A percentile compares a stretch with the other conserved stretches of the same genome.
These are phyloP conservation scores for Poeciliopsis presidionis DNA, from an alignment of 2,797 vertebrate genomes.

Conservation along the genomic window DNA sequence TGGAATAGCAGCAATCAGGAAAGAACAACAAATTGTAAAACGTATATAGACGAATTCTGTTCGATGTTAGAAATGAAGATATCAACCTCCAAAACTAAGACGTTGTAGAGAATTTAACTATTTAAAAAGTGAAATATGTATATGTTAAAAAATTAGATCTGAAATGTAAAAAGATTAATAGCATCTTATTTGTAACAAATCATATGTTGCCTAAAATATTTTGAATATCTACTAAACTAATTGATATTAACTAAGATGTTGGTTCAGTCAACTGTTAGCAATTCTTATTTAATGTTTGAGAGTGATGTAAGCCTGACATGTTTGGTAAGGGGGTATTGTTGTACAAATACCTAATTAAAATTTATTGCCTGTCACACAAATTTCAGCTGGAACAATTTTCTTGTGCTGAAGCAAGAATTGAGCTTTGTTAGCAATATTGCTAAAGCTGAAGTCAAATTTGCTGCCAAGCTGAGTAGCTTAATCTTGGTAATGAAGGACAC, in stretches of 20 bases:
- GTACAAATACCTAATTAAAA: background rate
- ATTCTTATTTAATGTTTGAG: background rate
- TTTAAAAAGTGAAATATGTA: background rate
- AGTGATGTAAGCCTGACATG: background rate
- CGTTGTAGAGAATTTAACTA: background rate
- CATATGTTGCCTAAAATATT: background rate
- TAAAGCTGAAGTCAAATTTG: background rate
- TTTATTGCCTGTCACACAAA: background rate
- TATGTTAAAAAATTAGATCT: background rate
- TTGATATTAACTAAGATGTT: background rate
- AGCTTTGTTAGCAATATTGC: background rate
- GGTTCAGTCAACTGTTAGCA: background rate
- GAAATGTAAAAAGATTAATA: background rate
- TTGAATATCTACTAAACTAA: background rate
- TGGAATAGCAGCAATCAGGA: slow-evolving; percentile 61
- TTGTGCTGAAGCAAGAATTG: background rate
- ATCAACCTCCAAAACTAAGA: background rate
- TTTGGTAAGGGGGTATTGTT: background rate
- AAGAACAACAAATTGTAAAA: slow-evolving; percentile 30
- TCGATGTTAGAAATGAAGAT: background rate
- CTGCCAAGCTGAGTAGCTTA: background rate
- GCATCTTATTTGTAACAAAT: background rate
- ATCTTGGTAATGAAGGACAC: background rate
- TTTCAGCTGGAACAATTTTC: background rate
- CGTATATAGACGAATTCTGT: slow-evolving; percentile 49